phyloP scores from a whole-genome alignment of 2,797 vertebrate genomes.

The Uromys caudimaculatus region DNA sequence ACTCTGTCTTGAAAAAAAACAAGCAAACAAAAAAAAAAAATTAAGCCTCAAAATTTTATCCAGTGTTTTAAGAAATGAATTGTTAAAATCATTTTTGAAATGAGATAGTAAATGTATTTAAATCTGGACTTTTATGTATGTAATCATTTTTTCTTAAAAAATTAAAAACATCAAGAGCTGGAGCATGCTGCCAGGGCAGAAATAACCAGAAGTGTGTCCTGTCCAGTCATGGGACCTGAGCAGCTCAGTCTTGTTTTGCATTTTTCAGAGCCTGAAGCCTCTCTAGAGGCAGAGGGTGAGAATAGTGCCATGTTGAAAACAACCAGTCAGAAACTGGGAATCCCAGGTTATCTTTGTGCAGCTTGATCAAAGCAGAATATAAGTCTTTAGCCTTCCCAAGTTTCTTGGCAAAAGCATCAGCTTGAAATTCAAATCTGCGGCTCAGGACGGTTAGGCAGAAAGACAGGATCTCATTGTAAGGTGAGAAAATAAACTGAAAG shows the following conservation, averaged over 20 bases:
- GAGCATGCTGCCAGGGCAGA: slow-evolving; percentile 80
- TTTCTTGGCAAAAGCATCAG: slow-evolving; percentile 95
- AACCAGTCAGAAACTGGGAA: slow-evolving; percentile 99
- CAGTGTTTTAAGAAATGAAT: slow-evolving; percentile 75
- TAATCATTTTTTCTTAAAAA: slow-evolving; percentile 76
- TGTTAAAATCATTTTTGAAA: slow-evolving; percentile 82
- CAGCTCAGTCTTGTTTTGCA: slow-evolving; percentile 94
- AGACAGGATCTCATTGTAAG: slow-evolving; percentile 98
- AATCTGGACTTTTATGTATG: slow-evolving; percentile 67
- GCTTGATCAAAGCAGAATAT: slow-evolving; percentile 98
- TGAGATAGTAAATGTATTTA: slow-evolving; percentile 77
- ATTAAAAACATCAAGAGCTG: slow-evolving; percentile 79
- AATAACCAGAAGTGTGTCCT: slow-evolving; percentile 64
- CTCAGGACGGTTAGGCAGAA: slow-evolving; percentile 99
- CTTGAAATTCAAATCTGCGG: slow-evolving; percentile 98
- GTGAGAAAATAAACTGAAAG: too few relatives aligned
- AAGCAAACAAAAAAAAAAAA: too few relatives aligned
- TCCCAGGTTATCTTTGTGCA: slow-evolving; percentile 99
- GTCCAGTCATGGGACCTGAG: neutral
- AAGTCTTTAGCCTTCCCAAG: slow-evolving; percentile 97
- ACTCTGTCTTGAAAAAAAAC: too few relatives aligned
- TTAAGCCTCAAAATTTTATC: slow-evolving; percentile 70
- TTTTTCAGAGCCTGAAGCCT: slow-evolving; percentile 95
- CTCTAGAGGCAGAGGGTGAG: slow-evolving; percentile 98
- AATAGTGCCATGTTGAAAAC: slow-evolving; percentile 99